Conservation (phyloP, 2,888 invertebrate genomes). For the Nemotelus pantherinus region DNA sequence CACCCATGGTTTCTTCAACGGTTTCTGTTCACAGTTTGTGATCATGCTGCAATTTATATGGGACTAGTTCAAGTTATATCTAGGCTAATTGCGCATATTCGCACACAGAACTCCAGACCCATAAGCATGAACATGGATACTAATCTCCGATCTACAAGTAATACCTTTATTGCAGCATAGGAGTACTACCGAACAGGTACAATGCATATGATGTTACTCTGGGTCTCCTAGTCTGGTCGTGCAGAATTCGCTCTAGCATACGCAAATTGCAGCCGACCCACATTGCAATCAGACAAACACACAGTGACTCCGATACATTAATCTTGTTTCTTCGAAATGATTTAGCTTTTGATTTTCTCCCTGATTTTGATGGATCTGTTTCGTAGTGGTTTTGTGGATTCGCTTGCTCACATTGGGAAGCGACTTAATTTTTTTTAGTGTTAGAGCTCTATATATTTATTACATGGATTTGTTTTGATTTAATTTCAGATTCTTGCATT, state of each 20-base stretch:
- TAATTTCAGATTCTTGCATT: too few species aligned
- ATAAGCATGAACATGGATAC: background rate
- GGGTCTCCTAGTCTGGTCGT: too few species aligned
- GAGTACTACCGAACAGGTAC: background rate
- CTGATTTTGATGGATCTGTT: too few species aligned
- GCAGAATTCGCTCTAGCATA: slow-evolving; percentile 2
- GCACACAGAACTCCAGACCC: background rate
- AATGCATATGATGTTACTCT: too few species aligned
- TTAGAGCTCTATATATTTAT: too few species aligned
- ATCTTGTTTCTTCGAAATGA: background rate
- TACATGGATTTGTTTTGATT: too few species aligned
- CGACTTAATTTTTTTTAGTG: too few species aligned
- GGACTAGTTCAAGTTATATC: slow-evolving; percentile 39
- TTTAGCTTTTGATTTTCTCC: background rate
- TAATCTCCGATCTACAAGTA: too few species aligned
- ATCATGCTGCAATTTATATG: slow-evolving; percentile 15
- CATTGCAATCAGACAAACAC: slow-evolving; percentile 15
- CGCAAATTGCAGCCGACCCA: slow-evolving; percentile 7
- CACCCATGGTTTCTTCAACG: background rate
- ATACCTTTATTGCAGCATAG: background rate
- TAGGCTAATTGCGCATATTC: slow-evolving; percentile 42
- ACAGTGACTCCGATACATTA: slow-evolving; percentile 1
- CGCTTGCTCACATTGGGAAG: too few species aligned
- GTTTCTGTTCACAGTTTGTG: slow-evolving; percentile 13
- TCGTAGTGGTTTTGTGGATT: too few species aligned